Conservation (phyloP, 2,888 invertebrate species). For the Hypomecis atomaria region DNA sequence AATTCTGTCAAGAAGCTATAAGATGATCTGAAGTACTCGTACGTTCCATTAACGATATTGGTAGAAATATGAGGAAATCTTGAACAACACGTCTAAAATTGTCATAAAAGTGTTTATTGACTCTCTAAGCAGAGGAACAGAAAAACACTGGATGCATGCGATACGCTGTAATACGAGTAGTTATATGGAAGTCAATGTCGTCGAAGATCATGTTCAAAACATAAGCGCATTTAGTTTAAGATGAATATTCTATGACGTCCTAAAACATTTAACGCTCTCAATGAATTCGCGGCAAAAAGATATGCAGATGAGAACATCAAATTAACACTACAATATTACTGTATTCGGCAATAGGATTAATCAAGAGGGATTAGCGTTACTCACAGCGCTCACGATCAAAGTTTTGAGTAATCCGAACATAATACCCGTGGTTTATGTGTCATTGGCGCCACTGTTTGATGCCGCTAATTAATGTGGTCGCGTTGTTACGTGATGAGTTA, state of each 20-base stretch:
- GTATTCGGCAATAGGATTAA: conserved; percentile 50
- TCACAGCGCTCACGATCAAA: conserved; percentile 53
- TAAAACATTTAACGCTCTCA: conserved; percentile 11
- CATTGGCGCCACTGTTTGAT: conserved; percentile 71
- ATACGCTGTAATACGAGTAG: too few species aligned
- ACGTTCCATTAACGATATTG: background rate
- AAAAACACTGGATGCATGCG: too few species aligned
- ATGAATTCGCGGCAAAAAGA: conserved; percentile 37
- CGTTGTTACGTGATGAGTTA: conserved; percentile 51
- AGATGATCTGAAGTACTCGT: background rate
- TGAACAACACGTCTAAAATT: too few species aligned
- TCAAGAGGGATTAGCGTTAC: conserved; percentile 51
- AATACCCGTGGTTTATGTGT: conserved; percentile 58
- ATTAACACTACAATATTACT: conserved; percentile 50
- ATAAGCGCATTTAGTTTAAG: background rate
- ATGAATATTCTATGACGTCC: background rate
- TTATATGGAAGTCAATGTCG: too few species aligned
- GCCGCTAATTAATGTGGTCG: conserved; percentile 68
- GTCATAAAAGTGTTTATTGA: too few species aligned
- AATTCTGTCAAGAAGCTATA: conserved; percentile 13
- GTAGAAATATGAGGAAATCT: too few species aligned
- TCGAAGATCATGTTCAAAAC: too few species aligned
- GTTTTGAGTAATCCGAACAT: conserved; percentile 61
- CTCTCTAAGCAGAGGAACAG: too few species aligned
- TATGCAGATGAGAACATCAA: conserved; percentile 39